These are phyloP conservation scores for Hemitrygon akajei DNA, from an alignment of 2,797 vertebrate genomes.

Conservation along the genomic window DNA sequence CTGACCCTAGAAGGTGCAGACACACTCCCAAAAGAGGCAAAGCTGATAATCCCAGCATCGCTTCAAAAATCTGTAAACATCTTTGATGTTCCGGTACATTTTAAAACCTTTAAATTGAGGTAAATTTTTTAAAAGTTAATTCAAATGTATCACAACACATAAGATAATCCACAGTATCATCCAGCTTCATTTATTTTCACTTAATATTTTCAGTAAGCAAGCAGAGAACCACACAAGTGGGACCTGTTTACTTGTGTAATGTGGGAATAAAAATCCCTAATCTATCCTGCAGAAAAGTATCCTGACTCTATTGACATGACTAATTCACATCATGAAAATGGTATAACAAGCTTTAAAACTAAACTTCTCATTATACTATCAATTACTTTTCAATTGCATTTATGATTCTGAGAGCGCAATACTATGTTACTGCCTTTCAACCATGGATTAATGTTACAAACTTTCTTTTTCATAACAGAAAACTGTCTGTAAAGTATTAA, in stretches of 20 bases:
- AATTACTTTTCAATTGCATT: not conserved
- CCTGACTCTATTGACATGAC: not conserved
- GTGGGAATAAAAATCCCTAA: not conserved
- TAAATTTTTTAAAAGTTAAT: too few species aligned
- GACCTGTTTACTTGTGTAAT: not conserved
- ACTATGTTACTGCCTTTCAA: not conserved
- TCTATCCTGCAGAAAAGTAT: not conserved
- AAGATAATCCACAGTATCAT: not conserved
- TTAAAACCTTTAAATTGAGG: too few species aligned
- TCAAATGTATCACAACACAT: too few species aligned
- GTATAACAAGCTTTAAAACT: slow-evolving; percentile 12
- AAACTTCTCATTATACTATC: not conserved
- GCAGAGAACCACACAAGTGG: too few species aligned
- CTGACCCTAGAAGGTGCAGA: too few species aligned
- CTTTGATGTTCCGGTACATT: too few species aligned
- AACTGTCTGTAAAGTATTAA: not conserved
- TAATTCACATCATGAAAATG: not conserved
- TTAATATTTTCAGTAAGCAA: not conserved
- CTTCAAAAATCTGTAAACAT: too few species aligned
- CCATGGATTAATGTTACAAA: not conserved
- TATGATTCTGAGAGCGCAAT: not conserved
- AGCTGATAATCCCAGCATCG: too few species aligned
- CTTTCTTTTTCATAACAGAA: not conserved
- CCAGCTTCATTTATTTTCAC: not conserved
- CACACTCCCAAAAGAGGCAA: too few species aligned